Base-by-base conservation (phyloP, 1,140 invertebrate species). In the honey bee (Apis mellifera) region DNA sequence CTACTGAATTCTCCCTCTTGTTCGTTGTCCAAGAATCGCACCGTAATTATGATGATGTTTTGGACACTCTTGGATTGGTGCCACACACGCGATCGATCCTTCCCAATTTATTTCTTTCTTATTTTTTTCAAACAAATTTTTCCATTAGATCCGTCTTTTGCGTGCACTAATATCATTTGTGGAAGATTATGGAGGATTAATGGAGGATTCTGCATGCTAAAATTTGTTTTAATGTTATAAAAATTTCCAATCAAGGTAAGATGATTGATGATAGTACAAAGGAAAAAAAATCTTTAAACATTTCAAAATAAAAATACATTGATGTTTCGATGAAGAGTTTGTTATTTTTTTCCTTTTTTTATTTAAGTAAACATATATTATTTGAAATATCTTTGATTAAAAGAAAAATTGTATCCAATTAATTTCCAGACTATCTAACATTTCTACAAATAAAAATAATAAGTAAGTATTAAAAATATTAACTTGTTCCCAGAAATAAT, bases 51-150 rank as follows among this genome's bases (percentile, higher is more conserved):
- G 54, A 48, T 59, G n/a, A 65, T n/a, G 42, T 23, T 50, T 55
- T 62, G 77, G 26, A 65, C 70, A 77, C 75, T 77, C 42, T 62
- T 13, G 21, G 19, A 52, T 26, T 48, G 0, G 19, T 11, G 19
- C 26, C 42, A 17, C 23, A 75, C 84, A 86, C 85, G 84, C 83
- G 52, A 86, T 77, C 84, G 32, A 83, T 86, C 71, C 68, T 78
- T 85, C 26, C 13, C 62, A 62, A 19, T 72, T 57, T 54, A 68
- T 74, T 76, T 82, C 82, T 65, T 55, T 64, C 64, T n/a, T n/a
- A n/a, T n/a, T n/a, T n/a, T n/a, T n/a, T n/a, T n/a, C 82, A 85
- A 73, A 57, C 57, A 72, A 76, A 82, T 62, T 62, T 66, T 50
- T 19, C 26, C 59, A 65, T 52, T 50, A 17, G 42, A 19, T 26